phyloP scores from a whole-genome alignment of 2,797 vertebrate species.

The Rhinichthys osculus region DNA sequence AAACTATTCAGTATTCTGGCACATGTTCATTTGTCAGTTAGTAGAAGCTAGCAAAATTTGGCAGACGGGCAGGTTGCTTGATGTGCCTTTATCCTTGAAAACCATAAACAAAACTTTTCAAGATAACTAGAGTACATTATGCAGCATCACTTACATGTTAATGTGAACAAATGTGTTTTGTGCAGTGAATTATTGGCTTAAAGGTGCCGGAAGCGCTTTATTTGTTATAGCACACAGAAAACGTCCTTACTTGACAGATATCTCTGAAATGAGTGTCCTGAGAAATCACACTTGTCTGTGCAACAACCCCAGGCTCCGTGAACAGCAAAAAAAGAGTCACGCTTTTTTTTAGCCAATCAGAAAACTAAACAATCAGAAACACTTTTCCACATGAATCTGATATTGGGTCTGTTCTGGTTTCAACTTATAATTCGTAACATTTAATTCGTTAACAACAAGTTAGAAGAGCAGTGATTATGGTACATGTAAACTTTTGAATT shows the following conservation, averaged over 20 bases:
- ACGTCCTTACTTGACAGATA: conserved; percentile 5
- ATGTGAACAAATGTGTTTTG: not conserved
- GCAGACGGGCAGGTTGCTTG: not conserved
- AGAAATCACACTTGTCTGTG: conserved; percentile 11
- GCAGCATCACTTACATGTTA: not conserved
- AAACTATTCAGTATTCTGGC: not conserved
- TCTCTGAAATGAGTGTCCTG: not conserved
- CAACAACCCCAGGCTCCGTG: not conserved
- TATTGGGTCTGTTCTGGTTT: not conserved
- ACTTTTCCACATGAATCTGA: not conserved
- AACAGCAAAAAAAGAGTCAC: not conserved
- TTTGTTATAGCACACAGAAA: conserved; percentile 9
- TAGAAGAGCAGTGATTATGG: conserved; percentile 37
- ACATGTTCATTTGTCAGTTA: not conserved
- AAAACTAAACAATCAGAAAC: not conserved
- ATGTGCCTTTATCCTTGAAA: not conserved
- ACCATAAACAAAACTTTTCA: not conserved
- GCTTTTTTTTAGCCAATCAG: not conserved
- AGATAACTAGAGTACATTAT: not conserved
- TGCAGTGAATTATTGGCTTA: conserved; percentile 1
- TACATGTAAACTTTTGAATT: conserved; percentile 8
- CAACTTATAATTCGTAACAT: not conserved
- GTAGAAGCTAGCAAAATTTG: not conserved
- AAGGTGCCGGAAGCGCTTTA: not conserved
- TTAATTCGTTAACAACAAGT: not conserved